phyloP scores from a whole-genome alignment of 2,797 vertebrate genomes.

The Somateria mollissima region DNA sequence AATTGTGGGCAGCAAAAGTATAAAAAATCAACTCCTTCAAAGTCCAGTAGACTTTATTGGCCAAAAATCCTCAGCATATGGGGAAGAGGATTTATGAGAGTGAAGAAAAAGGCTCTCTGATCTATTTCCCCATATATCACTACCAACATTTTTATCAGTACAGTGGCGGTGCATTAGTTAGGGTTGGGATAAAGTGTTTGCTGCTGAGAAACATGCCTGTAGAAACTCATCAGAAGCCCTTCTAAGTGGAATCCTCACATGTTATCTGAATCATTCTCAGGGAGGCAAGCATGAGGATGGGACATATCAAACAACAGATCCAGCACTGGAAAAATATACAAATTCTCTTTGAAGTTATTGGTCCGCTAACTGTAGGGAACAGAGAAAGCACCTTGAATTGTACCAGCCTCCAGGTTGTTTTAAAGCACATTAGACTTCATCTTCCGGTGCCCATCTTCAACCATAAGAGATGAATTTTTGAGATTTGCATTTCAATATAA shows the following conservation, averaged over 20 bases:
- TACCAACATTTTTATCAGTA: background rate
- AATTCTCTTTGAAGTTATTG: background rate
- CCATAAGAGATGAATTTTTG: background rate
- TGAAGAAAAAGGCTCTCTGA: background rate
- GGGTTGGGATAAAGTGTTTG: background rate
- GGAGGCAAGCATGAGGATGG: background rate
- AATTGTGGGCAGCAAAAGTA: background rate
- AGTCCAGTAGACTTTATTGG: background rate
- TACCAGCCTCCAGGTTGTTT: background rate
- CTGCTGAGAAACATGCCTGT: background rate
- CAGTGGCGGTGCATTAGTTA: background rate
- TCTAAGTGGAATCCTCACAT: background rate
- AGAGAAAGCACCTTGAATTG: background rate
- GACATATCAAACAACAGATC: background rate
- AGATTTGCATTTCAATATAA: background rate
- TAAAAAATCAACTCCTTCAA: background rate
- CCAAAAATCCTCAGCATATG: background rate
- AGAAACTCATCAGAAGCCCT: background rate
- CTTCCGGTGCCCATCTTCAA: background rate
- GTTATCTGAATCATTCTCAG: background rate
- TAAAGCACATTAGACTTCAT: background rate
- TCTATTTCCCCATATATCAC: background rate
- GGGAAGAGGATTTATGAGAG: background rate
- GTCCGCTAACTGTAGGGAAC: background rate
- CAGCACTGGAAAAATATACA: background rate